A percentile compares a stretch with the other conserved stretches of the same genome.
Conservation (phyloP, 1,140 invertebrate species). For the Lerema accius region DNA sequence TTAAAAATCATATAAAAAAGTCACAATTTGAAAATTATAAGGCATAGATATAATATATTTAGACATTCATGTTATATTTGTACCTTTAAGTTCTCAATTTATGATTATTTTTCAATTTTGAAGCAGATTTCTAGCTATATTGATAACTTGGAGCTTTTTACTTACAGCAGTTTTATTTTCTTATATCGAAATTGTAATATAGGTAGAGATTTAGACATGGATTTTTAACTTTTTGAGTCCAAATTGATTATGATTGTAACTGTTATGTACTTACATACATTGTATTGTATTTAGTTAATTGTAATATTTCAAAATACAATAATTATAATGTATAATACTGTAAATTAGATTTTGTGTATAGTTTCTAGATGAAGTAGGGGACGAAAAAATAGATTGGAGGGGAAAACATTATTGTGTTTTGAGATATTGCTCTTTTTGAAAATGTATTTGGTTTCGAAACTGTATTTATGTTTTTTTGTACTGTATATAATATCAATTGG, state of each 20-base stretch:
- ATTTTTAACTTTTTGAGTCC: constrained; percentile 10
- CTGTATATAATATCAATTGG: constrained; percentile 5
- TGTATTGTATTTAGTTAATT: constrained; percentile 2
- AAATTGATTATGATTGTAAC: constrained; percentile 12
- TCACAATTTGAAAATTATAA: no score
- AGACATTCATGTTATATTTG: no score
- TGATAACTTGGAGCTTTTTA: no score
- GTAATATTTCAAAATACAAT: constrained; percentile 30
- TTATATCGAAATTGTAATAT: constrained; percentile 37
- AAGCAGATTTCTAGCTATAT: no score
- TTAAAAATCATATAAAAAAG: no score
- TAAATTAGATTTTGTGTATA: constrained; percentile 37
- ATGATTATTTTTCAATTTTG: no score
- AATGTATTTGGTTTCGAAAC: constrained; percentile 10
- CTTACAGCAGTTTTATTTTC: no score
- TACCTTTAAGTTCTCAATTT: no score
- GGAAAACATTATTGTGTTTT: constrained; percentile 33
- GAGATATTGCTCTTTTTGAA: constrained; percentile 28
- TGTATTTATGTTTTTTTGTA: constrained; percentile 26
- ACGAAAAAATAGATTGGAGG: constrained; percentile 15
- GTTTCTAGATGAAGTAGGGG: constrained; percentile 36
- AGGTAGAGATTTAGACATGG: constrained; percentile 37
- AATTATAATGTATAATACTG: constrained; percentile 32
- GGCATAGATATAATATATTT: no score
- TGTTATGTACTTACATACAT: no score